Base-by-base conservation (phyloP, 2,888 invertebrate species). In the Cephalotes varians region DNA sequence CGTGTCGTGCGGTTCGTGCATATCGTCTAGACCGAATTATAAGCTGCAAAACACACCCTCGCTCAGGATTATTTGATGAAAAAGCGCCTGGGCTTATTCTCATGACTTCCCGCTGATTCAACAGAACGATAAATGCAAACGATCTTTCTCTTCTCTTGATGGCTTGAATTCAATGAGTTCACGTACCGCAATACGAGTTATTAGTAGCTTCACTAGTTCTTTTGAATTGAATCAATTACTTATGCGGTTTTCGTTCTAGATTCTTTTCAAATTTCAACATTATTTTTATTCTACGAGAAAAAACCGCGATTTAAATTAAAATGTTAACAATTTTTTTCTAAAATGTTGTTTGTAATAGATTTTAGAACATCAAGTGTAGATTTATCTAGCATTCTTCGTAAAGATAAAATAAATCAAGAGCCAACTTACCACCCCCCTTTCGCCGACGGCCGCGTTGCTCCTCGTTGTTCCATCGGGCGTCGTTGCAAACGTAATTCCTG, bases 361-460 rank as follows among this genome's bases (percentile, higher is more conserved):
- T n/a, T n/a, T n/a, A n/a, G n/a, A n/a, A n/a, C n/a, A n/a, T n/a
- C n/a, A n/a, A n/a, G n/a, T n/a, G n/a, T n/a, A n/a, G n/a, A n/a
- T n/a, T n/a, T n/a, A n/a, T n/a, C n/a, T n/a, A n/a, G 25, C 18
- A 51, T 21, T 7, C 15, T 54, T 51, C 9, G 21, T 60, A 28
- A 28, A 25, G 34, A 47, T 44, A 44, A 64, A 64, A 64, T 69
- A 25, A 56, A 65, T 49, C 25, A 49, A 71, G 31, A 65, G 69
- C 28, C 25, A 31, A 91, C 93, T 92, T 84, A 93, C 93, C 86
- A 92, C 93, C 91, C 71, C 91, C 91, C 90, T 94, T 93, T 87
- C 91, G 94, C 86, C 95, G 95, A 91, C 96, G 94, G 90, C 97
- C 97, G 88, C 96, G 95, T 91, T 96, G 96, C 82, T 92, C 54